Evolutionary conservation across 1,140 invertebrate species (phyloP).

Genomic region (Drosophila carrolli): DNA sequence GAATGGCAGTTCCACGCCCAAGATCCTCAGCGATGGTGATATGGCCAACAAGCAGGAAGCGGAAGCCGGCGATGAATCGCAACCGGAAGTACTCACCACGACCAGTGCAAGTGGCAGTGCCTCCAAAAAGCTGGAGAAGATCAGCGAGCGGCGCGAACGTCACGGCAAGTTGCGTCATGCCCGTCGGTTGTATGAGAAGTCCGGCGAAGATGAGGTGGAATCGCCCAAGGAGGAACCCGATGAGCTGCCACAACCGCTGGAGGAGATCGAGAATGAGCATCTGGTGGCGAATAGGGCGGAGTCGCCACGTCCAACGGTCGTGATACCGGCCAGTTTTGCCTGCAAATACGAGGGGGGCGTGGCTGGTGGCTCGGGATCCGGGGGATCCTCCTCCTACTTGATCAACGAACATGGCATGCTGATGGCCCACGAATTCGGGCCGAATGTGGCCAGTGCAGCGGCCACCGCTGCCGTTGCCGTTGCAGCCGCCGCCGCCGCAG

Average conservation of each 20-base stretch:
- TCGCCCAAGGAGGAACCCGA: conserved; percentile 26
- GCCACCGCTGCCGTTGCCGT: conserved; percentile 60
- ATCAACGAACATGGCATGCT: conserved; percentile 80
- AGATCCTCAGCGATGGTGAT: conserved; percentile 16
- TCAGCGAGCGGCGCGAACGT: conserved; percentile 58
- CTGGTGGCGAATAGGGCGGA: conserved; percentile 60
- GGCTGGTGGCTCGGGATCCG: not conserved
- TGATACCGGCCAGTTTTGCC: conserved; percentile 33
- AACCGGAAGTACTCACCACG: conserved; percentile 1
- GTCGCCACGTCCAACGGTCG: conserved; percentile 23
- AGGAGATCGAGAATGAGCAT: conserved; percentile 81
- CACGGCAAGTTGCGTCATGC: conserved; percentile 70
- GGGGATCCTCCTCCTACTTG: conserved; percentile 48
- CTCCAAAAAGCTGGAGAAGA: conserved; percentile 55
- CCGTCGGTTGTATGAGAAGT: conserved; percentile 43
- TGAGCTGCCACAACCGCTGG: conserved; percentile 65
- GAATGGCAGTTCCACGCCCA: conserved; percentile 22
- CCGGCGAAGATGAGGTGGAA: conserved; percentile 1
- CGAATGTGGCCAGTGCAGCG: conserved; percentile 54
- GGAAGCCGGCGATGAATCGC: conserved; percentile 35
- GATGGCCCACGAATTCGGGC: conserved; percentile 74
- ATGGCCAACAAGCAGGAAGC: conserved; percentile 26
- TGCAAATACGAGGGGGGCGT: conserved; percentile 42
- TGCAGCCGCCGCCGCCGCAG: conserved; percentile 56
- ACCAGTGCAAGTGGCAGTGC: conserved; percentile 1